Evolutionary conservation across 1,140 invertebrate genomes (phyloP), one percentile per base, ranked within the genome.

Genomic region (Bombus cullumanus): DNA sequence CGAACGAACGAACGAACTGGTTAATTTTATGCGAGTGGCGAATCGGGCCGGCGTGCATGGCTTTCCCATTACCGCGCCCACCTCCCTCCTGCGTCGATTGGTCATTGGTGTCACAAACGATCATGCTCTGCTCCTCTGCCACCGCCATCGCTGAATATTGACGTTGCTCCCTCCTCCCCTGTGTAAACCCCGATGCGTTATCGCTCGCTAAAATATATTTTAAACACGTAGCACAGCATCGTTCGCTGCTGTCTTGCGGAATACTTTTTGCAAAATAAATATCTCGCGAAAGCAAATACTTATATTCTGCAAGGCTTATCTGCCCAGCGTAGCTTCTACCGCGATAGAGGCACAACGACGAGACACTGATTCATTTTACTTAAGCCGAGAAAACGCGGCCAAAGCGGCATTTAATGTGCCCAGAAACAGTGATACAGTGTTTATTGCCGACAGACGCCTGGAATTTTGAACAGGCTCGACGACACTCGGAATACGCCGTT

Each of bases 21-120:
- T 95, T 95, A 95, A 95, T 95, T 94, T 95, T 94, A 95, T 95
- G 94, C 94, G 94, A 92, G 91, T 93, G 93, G 90, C 92, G 88
- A 93, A 92, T 92, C 86, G 91, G 88, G 84, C 91, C 81, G 90
- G 88, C 91, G 91, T 94, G 94, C 94, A 95, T 93, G 93, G 93
- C 90, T 95, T 95, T 95, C 93, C 94, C 94, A 95, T 95, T 95
- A 94, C 92, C 89, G 91, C 86, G 86, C 83, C 86, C 85, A 84
- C 89, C 87, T 86, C 89, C 90, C 90, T 69, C 83, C 89, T 77
- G 81, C 88, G 85, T 83, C 86, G 89, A 90, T 74, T 91, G 88
- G 92, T 91, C 91, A 87, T 80, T 76, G 90, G 75, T 88, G 89
- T 88, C 91, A 91, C 92, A 91, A 90, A 90, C 90, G 86, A 92